Conservation (phyloP, 2,797 vertebrate species). For the Hypotaenidia philippensis region DNA sequence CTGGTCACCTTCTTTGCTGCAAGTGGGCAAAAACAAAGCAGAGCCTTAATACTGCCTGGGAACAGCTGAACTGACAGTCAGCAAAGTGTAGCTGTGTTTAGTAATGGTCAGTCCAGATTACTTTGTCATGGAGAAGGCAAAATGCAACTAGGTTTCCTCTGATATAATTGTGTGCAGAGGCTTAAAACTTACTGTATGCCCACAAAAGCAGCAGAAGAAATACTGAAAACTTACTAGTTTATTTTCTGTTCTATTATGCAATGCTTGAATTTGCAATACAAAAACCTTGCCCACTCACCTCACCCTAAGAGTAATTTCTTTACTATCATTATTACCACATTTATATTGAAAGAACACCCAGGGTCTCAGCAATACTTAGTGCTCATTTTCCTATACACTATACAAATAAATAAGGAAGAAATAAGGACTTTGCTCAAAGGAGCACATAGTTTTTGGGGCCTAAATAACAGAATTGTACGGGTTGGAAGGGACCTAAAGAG, state of each 20-base stretch:
- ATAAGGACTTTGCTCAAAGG: neutral
- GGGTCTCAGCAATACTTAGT: neutral
- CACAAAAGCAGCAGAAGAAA: neutral
- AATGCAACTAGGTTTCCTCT: neutral
- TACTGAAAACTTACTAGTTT: neutral
- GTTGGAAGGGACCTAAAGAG: too few relatives aligned
- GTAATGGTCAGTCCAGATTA: neutral
- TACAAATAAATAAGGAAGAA: neutral
- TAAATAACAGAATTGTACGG: neutral
- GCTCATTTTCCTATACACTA: neutral
- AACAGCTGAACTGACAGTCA: neutral
- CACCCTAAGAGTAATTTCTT: neutral
- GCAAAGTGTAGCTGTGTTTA: neutral
- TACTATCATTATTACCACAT: neutral
- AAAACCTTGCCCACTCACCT: neutral
- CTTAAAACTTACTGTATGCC: neutral
- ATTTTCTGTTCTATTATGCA: rapidly evolving
- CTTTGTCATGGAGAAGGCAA: neutral
- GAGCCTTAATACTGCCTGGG: neutral
- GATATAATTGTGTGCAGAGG: neutral
- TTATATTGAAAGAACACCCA: neutral
- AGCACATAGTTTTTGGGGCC: neutral
- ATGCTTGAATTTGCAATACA: neutral
- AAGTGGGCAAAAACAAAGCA: neutral
- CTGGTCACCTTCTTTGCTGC: rapidly evolving